These are phyloP conservation scores for Mastomys coucha DNA, from an alignment of 2,113 vertebrate species.

Conservation along the genomic window DNA sequence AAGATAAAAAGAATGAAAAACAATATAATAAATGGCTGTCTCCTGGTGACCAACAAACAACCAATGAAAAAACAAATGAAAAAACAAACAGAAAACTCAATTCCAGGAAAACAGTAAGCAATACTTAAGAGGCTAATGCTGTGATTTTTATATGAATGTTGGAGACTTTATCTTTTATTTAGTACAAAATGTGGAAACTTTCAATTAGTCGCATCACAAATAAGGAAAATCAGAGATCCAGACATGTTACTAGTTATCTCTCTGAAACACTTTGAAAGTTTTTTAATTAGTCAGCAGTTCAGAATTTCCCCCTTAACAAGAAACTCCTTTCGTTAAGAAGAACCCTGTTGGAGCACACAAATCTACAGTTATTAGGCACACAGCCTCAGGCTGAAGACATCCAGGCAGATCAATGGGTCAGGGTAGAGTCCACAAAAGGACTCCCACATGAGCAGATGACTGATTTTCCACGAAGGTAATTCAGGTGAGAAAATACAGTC, in stretches of 20 bases:
- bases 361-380: neutral
- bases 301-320: conserved; percentile 46
- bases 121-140: conserved; percentile 21
- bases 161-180: conserved; percentile 22
- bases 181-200: neutral
- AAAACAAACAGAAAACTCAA: neutral
- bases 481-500: conserved; percentile 12
- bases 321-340: conserved; percentile 27
- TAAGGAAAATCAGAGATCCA: neutral
- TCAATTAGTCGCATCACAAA: conserved; percentile 4
- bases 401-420: conserved; percentile 4
- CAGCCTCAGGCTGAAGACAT: neutral
- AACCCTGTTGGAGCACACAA: neutral
- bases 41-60: conserved; percentile 41
- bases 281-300: conserved; percentile 25
- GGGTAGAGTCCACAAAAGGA: neutral
- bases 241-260: neutral
- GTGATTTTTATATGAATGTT: conserved; percentile 26
- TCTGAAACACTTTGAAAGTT: conserved; percentile 35
- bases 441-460: neutral
- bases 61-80: conserved; percentile 49
- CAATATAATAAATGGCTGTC: conserved; percentile 39
- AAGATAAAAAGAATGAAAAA: conserved; percentile 42
- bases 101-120: conserved; percentile 51
- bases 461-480: conserved; percentile 32